Evolutionary conservation across 2,888 invertebrate species (phyloP).

Genomic region (Drosophila picticornis): DNA sequence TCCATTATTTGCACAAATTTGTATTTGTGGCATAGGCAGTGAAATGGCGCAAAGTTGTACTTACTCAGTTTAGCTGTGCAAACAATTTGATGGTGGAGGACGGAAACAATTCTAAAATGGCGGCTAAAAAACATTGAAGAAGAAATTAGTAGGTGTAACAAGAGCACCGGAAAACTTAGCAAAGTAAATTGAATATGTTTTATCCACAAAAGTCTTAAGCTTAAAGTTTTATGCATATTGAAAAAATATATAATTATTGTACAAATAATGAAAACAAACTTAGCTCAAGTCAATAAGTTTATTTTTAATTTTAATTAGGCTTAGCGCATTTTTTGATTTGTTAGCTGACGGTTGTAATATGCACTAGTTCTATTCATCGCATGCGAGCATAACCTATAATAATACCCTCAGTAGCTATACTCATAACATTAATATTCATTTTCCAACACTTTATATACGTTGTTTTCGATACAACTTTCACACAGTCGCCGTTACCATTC

Average conservation of each 20-base stretch:
- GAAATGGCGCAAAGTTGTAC: constrained; percentile 27
- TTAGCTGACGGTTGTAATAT: not conserved
- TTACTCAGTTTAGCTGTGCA: constrained; percentile 57
- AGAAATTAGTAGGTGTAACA: constrained; percentile 41
- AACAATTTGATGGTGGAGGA: constrained; percentile 59
- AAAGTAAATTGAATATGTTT: constrained; percentile 4
- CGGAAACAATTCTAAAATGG: constrained; percentile 39
- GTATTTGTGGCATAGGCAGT: constrained; percentile 64
- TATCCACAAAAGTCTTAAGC: not conserved
- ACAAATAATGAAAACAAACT: not conserved
- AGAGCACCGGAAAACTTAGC: constrained; percentile 1
- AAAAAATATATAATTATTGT: not conserved
- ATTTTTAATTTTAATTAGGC: not conserved
- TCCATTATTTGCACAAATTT: constrained; percentile 31
- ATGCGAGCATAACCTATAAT: not conserved
- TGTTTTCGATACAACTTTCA: constrained; percentile 26
- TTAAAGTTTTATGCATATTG: not conserved
- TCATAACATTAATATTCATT: constrained; percentile 48
- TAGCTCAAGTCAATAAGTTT: not conserved
- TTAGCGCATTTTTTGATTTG: not conserved
- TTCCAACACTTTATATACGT: constrained; percentile 26
- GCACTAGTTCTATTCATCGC: not conserved
- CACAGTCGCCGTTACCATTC: constrained; percentile 1
- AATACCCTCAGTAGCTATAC: not conserved
- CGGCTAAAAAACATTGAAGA: constrained; percentile 33